Conservation (phyloP, 53 echinoderm and acorn worm genomes). For the Echinarachnius parma region DNA sequence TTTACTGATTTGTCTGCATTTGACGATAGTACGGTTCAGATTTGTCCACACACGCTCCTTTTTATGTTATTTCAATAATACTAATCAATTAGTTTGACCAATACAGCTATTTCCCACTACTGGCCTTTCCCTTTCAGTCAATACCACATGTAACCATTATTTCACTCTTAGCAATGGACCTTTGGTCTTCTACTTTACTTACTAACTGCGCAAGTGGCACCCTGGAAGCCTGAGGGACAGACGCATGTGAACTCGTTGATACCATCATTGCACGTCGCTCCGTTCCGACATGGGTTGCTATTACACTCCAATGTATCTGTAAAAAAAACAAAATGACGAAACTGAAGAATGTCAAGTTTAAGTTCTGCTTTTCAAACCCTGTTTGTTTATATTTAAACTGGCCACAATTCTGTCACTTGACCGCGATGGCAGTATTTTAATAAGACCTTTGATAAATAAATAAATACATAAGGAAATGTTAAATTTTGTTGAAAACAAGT, state of each 20-base stretch:
- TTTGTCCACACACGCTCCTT: too few relatives aligned
- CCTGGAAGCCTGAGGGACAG: constrained; percentile 19
- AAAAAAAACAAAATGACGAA: not conserved
- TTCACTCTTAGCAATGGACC: not conserved
- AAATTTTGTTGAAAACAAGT: too few relatives aligned
- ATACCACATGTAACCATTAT: too few relatives aligned
- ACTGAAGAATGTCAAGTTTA: not conserved
- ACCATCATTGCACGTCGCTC: constrained; percentile 21
- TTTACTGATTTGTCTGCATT: too few relatives aligned
- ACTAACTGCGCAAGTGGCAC: constrained; percentile 15
- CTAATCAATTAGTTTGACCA: too few relatives aligned
- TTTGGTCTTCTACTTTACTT: not conserved
- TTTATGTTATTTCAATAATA: too few relatives aligned
- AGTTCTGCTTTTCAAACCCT: not conserved
- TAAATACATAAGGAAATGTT: too few relatives aligned
- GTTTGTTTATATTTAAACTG: not conserved
- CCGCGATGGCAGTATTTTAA: too few relatives aligned
- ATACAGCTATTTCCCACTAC: too few relatives aligned
- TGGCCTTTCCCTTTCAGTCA: too few relatives aligned
- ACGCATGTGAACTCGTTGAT: constrained; percentile 12
- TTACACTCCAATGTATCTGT: constrained; percentile 19
- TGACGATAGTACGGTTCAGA: too few relatives aligned
- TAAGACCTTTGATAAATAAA: too few relatives aligned
- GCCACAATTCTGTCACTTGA: not conserved
- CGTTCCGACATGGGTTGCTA: constrained; percentile 41